A percentile compares a stretch with the other conserved stretches of the same genome.
Evolutionary conservation across 2,888 invertebrate genomes (phyloP).

Genomic region (Catocala nupta): DNA sequence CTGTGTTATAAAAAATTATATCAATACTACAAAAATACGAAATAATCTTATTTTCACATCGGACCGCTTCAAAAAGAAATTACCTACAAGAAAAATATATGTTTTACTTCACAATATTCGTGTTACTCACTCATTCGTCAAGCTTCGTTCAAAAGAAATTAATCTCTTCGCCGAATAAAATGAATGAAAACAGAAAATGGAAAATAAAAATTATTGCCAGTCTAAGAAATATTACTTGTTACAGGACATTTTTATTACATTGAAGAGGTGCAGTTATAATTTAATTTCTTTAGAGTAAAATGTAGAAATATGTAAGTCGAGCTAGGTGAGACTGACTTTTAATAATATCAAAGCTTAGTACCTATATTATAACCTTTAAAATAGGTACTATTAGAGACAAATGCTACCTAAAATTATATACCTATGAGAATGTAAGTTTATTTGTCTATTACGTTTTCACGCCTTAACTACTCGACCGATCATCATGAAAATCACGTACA

Average conservation of each 20-base stretch:
- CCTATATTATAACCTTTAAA: not conserved
- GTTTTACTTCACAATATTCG: slow-evolving; percentile 3
- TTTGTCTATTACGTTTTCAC: too few relatives aligned
- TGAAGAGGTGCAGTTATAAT: too few relatives aligned
- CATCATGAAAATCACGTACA: too few relatives aligned
- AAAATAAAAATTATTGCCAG: slow-evolving; percentile 24
- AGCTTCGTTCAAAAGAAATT: slow-evolving; percentile 36
- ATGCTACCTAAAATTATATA: not conserved
- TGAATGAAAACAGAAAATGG: slow-evolving; percentile 21
- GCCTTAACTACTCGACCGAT: too few relatives aligned
- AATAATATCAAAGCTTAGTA: too few relatives aligned
- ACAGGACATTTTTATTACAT: not conserved
- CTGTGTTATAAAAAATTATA: too few relatives aligned
- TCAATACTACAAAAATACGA: not conserved
- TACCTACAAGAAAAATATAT: slow-evolving; percentile 1
- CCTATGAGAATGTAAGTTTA: too few relatives aligned
- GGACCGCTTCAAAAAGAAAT: slow-evolving; percentile 6
- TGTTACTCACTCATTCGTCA: slow-evolving; percentile 13
- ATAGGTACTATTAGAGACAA: not conserved
- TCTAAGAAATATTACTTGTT: slow-evolving; percentile 19
- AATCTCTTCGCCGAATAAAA: slow-evolving; percentile 34
- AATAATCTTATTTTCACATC: slow-evolving; percentile 10
- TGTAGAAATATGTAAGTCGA: too few relatives aligned
- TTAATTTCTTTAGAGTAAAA: too few relatives aligned
- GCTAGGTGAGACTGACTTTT: too few relatives aligned